Conservation (phyloP, 1,140 invertebrate species). For the Parasteatoda tepidariorum region DNA sequence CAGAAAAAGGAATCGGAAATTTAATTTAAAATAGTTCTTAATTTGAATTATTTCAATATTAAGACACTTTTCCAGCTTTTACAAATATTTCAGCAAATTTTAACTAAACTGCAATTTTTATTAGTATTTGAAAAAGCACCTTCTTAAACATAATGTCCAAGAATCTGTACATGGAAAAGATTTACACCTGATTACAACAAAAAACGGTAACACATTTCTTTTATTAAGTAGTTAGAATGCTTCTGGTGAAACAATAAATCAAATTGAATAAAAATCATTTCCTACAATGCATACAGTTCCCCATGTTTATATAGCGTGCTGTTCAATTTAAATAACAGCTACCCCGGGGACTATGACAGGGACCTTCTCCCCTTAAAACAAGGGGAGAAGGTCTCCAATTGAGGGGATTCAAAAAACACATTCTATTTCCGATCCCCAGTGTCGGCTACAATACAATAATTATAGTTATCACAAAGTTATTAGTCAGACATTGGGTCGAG, state of each 20-base stretch:
- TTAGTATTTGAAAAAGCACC: too few relatives aligned
- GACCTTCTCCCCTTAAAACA: slow-evolving; percentile 34
- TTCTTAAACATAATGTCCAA: too few relatives aligned
- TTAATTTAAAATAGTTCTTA: too few relatives aligned
- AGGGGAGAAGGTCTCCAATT: not conserved
- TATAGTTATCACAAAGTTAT: slow-evolving; percentile 59
- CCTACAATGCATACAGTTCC: not conserved
- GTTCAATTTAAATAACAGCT: not conserved
- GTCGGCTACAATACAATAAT: slow-evolving; percentile 48
- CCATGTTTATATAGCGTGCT: not conserved
- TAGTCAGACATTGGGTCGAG: slow-evolving; percentile 48
- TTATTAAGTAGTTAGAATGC: too few relatives aligned
- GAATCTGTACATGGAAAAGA: too few relatives aligned
- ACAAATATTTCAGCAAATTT: too few relatives aligned
- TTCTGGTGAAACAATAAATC: not conserved
- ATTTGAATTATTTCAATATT: too few relatives aligned
- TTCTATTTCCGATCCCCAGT: not conserved
- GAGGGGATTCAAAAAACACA: slow-evolving; percentile 21
- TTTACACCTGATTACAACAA: too few relatives aligned
- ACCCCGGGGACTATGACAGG: not conserved
- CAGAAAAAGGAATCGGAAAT: too few relatives aligned
- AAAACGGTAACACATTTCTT: too few relatives aligned
- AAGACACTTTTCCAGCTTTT: too few relatives aligned
- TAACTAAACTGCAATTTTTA: too few relatives aligned
- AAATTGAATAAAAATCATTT: not conserved